Percentiles rank a stretch among this genome's conserved stretches.
Evolutionary conservation across 2,888 invertebrate genomes (phyloP).

Genomic region (Drosophila borealis): DNA sequence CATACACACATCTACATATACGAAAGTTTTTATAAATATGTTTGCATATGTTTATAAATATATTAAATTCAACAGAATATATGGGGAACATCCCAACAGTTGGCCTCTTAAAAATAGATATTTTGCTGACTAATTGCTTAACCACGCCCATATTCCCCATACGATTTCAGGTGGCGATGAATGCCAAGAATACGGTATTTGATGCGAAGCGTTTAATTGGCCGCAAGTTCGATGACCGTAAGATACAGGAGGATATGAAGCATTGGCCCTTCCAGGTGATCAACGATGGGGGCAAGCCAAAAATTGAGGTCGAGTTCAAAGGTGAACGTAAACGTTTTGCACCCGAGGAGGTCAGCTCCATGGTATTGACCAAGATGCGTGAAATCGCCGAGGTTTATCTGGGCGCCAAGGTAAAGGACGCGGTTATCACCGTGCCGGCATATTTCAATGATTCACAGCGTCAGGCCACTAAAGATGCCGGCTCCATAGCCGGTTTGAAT

Average conservation of each 20-base stretch:
- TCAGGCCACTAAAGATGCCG: conserved; percentile 96
- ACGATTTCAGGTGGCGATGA: conserved; percentile 88
- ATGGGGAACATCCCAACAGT: conserved; percentile 12
- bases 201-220: conserved; percentile 94
- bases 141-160: not conserved
- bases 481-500: conserved; percentile 93
- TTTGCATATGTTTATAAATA: not conserved
- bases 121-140: conserved; percentile 27
- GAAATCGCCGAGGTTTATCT: conserved; percentile 91
- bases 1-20: not conserved
- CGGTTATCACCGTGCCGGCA: conserved; percentile 93
- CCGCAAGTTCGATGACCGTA: conserved; percentile 90
- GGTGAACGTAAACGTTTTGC: conserved; percentile 91
- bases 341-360: conserved; percentile 94
- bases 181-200: conserved; percentile 92
- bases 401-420: conserved; percentile 90
- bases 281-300: conserved; percentile 89
- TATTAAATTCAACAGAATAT: not conserved
- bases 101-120: conserved; percentile 39
- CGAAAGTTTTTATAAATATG: not conserved
- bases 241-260: conserved; percentile 92
- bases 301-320: conserved; percentile 90
- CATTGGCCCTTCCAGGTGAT: conserved; percentile 92
- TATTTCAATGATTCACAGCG: conserved; percentile 93
- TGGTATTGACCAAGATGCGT: conserved; percentile 94